Percentiles rank a stretch among this genome's conserved stretches.
Evolutionary conservation across 2,797 vertebrate genomes (phyloP).

Genomic region (Lacerta agilis): DNA sequence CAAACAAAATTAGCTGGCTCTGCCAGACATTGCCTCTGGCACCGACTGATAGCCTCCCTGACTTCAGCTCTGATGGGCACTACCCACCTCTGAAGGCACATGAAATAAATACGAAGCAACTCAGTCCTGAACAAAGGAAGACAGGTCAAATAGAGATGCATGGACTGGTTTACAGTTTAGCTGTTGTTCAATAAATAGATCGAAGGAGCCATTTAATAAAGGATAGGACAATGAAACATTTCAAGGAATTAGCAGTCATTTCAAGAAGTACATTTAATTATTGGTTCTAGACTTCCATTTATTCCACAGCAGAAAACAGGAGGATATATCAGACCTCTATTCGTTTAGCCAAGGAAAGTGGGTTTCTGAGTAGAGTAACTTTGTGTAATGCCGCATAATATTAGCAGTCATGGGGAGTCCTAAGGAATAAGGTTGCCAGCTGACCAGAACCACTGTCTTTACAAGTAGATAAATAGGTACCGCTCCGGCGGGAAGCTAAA

Average conservation of each 20-base stretch:
- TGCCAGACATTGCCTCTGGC: no score
- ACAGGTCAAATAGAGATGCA: slow-evolving; percentile 19
- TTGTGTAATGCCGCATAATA: no score
- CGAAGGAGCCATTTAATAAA: slow-evolving; percentile 34
- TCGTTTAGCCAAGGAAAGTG: neutral
- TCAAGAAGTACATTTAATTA: slow-evolving; percentile 40
- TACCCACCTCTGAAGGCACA: neutral
- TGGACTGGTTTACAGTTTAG: slow-evolving; percentile 30
- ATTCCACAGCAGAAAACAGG: neutral
- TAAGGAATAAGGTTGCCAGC: neutral
- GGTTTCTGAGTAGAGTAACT: no score
- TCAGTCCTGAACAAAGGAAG: slow-evolving; percentile 40
- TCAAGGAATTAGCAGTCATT: slow-evolving; percentile 31
- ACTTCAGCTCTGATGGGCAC: no score
- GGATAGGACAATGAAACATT: slow-evolving; percentile 30
- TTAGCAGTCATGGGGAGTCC: neutral
- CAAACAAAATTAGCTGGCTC: no score
- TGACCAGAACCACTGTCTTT: neutral
- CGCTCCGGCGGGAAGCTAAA: no score
- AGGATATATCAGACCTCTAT: neutral
- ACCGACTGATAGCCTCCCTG: no score
- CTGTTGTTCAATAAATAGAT: slow-evolving; percentile 32
- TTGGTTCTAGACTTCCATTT: neutral
- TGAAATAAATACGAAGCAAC: slow-evolving; percentile 21
- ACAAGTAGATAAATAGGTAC: no score